Evolutionary conservation across 2,888 invertebrate species (phyloP), one percentile per base, ranked within the genome.

Genomic region (Agonopterix subpropinquella): DNA sequence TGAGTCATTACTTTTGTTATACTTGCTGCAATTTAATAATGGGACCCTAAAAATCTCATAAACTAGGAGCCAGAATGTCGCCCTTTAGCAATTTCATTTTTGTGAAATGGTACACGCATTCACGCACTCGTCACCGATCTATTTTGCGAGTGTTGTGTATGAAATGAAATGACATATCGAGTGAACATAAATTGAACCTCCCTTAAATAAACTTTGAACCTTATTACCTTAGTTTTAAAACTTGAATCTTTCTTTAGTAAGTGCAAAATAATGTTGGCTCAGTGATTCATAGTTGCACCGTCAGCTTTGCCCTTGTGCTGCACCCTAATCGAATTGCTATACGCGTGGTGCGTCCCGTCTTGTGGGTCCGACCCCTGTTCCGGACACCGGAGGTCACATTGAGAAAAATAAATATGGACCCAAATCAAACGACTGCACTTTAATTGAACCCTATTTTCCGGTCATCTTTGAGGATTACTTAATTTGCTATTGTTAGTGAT

Each of bases 241-340:
- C 8, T 42, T 11, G 11, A 11, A 11, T 13, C 42, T 42, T 1
- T 11, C 1, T n/a, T 42, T 3, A 1, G 44, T 0, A 0, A 0
- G 0, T 10, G 62, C 53, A 61, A 55, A 49, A 53, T 54, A 66
- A 66, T 59, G 47, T 64, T 61, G 54, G 62, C 58, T 45, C 50
- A 63, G 52, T 62, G 60, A 53, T 56, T 59, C 58, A 64, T 68
- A 65, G 69, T 69, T 85, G 86, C 86, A 80, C 65, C 70, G 83
- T 80, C 84, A 80, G 83, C 77, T 70, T 65, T 72, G 73, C 86
- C 84, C 84, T 73, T 73, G 76, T 67, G 70, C 70, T 83, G 84
- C 84, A 82, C 86, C 88, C 88, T 88, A 87, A 88, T 88, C 85
- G 82, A 87, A 87, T 88, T 65, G 77, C 76, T 77, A 70, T 65